These are phyloP conservation scores for Isotomurus palustris DNA, from an alignment of 2,888 invertebrate genomes.

Conservation along the genomic window DNA sequence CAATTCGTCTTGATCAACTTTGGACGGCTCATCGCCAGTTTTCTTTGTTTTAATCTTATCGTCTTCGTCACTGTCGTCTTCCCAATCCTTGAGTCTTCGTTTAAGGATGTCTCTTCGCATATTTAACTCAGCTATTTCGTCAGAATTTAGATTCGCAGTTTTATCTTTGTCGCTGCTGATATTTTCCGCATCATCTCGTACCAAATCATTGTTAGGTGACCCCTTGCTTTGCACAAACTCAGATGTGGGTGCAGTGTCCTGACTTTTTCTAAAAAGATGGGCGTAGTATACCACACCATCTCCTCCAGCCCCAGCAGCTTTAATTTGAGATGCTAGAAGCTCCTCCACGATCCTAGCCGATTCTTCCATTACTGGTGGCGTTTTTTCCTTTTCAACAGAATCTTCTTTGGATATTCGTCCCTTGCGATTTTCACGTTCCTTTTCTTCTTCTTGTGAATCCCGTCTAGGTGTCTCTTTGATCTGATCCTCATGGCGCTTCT, in stretches of 20 bases:
- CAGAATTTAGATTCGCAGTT: constrained; percentile 3
- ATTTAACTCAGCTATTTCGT: constrained; percentile 38
- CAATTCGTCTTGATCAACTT: not conserved
- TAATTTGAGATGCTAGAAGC: constrained; percentile 31
- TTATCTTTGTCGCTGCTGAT: constrained; percentile 1
- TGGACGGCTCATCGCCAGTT: not conserved
- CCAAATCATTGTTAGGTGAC: not conserved
- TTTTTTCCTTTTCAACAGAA: constrained; percentile 11
- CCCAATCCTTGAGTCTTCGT: constrained; percentile 42
- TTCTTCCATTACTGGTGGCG: constrained; percentile 5
- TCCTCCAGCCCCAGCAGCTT: constrained; percentile 34
- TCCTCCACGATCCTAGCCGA: constrained; percentile 23
- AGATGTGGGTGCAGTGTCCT: too few relatives aligned
- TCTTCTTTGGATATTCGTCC: constrained; percentile 13
- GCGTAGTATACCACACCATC: constrained; percentile 43
- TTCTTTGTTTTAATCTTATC: not conserved
- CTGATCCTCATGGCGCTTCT: constrained; percentile 56
- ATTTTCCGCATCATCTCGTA: constrained; percentile 1
- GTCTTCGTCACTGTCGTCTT: constrained; percentile 40
- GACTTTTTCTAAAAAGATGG: constrained; percentile 28
- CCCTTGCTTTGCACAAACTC: not conserved
- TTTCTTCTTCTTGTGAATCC: constrained; percentile 27
- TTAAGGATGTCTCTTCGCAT: constrained; percentile 38
- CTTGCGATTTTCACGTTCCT: constrained; percentile 2
- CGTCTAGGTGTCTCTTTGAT: constrained; percentile 48